Conservation (phyloP, 37 sponge, comb jelly and placozoan genomes). For the Theonella swinhoei region DNA sequence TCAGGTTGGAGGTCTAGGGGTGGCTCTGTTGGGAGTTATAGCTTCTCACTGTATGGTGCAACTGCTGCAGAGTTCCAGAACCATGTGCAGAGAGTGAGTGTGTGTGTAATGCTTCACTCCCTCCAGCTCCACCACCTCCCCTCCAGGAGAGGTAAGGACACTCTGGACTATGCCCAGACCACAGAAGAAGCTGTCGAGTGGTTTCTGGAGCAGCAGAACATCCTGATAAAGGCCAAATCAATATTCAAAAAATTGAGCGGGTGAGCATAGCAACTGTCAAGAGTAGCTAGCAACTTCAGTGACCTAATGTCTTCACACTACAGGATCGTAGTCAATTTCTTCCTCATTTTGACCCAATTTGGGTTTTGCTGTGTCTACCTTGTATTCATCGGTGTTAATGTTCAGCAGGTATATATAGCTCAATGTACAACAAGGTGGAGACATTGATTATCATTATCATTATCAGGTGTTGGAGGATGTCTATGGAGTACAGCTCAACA, state of each 20-base stretch:
- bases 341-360: constrained; percentile 91
- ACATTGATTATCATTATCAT: neutral
- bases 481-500: constrained; percentile 8
- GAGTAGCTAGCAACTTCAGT: neutral
- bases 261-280: neutral
- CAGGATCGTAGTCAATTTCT: constrained; percentile 73
- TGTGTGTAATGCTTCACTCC: neutral
- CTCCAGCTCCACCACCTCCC: neutral
- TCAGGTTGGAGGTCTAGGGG: constrained; percentile 57
- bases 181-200: neutral
- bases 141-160: neutral
- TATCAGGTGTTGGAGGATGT: constrained; percentile 42
- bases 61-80: constrained; percentile 55
- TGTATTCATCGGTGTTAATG: constrained; percentile 78
- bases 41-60: constrained; percentile 86
- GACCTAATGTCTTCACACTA: neutral
- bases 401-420: constrained; percentile 54
- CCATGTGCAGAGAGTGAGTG: constrained; percentile 41
- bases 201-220: neutral
- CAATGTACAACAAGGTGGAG: neutral
- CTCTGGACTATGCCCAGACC: neutral
- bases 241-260: neutral
- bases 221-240: neutral
- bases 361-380: constrained; percentile 92
- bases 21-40: constrained; percentile 70